Evolutionary conservation across 2,888 invertebrate species (phyloP).

Genomic region (Pristionchus arcanus): DNA sequence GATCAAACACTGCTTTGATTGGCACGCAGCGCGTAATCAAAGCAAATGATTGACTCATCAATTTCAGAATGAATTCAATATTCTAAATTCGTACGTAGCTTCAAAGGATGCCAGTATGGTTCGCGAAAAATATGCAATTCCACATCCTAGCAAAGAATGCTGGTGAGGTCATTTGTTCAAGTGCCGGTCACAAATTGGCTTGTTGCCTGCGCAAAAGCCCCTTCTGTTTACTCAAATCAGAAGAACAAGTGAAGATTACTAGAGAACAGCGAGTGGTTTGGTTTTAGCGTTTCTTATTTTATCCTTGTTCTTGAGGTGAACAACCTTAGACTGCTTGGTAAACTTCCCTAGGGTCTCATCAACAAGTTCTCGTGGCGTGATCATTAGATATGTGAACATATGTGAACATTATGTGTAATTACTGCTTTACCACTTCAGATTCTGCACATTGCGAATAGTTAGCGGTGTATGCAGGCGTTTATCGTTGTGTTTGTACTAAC

Average conservation of each 20-base stretch:
- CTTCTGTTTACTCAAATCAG: constrained; percentile 4
- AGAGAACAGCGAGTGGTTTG: no score
- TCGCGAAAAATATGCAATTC: no score
- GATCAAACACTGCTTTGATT: background rate
- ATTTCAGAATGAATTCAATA: background rate
- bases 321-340: no score
- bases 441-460: background rate
- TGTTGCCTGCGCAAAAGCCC: constrained; percentile 18
- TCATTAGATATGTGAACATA: no score
- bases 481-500: background rate
- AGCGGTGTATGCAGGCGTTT: background rate
- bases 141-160: no score
- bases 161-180: background rate
- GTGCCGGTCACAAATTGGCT: constrained; percentile 17
- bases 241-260: background rate
- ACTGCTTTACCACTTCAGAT: background rate
- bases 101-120: no score
- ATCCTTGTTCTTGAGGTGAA: no score
- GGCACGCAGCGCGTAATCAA: constrained; percentile 1
- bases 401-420: no score
- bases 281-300: no score
- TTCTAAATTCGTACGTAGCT: background rate
- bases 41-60: constrained; percentile 40
- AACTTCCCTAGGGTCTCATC: no score
- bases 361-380: no score